These are phyloP conservation scores for Cyclura pinguis DNA, from an alignment of 2,797 vertebrate genomes.

Conservation along the genomic window DNA sequence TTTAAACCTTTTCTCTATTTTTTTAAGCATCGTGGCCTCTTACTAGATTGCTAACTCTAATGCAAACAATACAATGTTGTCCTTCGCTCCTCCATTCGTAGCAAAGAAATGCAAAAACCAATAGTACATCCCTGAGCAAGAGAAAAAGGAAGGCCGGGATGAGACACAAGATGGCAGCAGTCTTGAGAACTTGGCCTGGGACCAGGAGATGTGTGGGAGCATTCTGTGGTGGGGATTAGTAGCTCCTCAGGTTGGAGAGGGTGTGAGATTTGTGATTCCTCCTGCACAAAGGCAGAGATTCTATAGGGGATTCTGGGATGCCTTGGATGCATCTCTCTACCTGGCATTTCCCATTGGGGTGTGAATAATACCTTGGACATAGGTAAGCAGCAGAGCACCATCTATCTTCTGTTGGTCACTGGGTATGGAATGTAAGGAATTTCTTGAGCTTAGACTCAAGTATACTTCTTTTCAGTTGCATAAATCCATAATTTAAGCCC, in stretches of 20 bases:
- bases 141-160: neutral
- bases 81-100: conserved; percentile 32
- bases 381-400: no score
- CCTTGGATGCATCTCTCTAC: neutral
- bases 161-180: neutral
- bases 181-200: neutral
- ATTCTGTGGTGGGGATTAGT: conserved; percentile 6
- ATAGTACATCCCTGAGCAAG: conserved; percentile 6
- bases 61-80: conserved; percentile 40
- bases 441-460: neutral
- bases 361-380: rapidly evolving
- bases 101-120: neutral
- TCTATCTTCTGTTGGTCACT: neutral
- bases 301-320: neutral
- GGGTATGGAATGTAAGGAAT: neutral
- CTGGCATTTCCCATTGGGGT: neutral
- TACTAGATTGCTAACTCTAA: conserved; percentile 48
- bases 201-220: conserved; percentile 3
- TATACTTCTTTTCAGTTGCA: neutral
- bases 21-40: conserved; percentile 40
- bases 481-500: neutral
- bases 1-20: conserved; percentile 61
- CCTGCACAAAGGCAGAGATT: rapidly evolving
- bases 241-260: neutral
- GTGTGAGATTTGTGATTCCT: neutral